Evolutionary conservation across 35 echinoderm and acorn worm species (phyloP).

Genomic region (Apostichopus parvimensis): DNA sequence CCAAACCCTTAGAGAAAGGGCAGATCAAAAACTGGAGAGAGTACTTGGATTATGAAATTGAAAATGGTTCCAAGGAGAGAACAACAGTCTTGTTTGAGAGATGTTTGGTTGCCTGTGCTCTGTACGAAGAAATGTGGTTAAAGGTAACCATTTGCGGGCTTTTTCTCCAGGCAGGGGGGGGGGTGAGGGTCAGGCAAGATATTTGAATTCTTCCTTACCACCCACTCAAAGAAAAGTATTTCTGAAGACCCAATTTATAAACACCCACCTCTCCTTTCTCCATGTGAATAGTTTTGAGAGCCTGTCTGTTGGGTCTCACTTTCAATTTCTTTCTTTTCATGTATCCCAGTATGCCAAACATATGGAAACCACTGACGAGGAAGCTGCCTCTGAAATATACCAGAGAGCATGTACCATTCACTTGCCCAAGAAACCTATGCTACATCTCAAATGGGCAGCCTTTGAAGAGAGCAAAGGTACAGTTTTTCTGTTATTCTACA

Average conservation of each 20-base stretch:
- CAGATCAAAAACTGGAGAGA: slow-evolving; percentile 97
- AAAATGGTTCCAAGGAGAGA: slow-evolving; percentile 78
- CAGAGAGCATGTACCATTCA: slow-evolving; percentile 83
- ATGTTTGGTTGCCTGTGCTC: slow-evolving; percentile 87
- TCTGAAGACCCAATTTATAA: too few relatives aligned
- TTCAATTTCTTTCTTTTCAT: neutral
- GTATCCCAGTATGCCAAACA: slow-evolving; percentile 83
- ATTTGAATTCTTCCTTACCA: too few relatives aligned
- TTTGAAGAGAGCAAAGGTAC: slow-evolving; percentile 94
- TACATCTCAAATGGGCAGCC: slow-evolving; percentile 87
- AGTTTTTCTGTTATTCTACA: neutral
- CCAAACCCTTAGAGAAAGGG: slow-evolving; percentile 86
- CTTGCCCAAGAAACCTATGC: slow-evolving; percentile 78
- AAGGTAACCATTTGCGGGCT: slow-evolving; percentile 53
- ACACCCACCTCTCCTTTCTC: too few relatives aligned
- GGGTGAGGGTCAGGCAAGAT: too few relatives aligned
- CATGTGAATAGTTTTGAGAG: neutral
- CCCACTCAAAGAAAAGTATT: too few relatives aligned
- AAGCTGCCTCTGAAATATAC: slow-evolving; percentile 62
- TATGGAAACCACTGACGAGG: slow-evolving; percentile 69
- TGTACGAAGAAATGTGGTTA: slow-evolving; percentile 99
- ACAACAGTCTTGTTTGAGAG: slow-evolving; percentile 85
- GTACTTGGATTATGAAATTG: slow-evolving; percentile 95
- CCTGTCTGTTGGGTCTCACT: neutral
- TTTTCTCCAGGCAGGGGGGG: too few relatives aligned